Evolutionary conservation across 2,888 invertebrate species (phyloP), one percentile per base, ranked within the genome.

Genomic region (Epistrophella euchroma): DNA sequence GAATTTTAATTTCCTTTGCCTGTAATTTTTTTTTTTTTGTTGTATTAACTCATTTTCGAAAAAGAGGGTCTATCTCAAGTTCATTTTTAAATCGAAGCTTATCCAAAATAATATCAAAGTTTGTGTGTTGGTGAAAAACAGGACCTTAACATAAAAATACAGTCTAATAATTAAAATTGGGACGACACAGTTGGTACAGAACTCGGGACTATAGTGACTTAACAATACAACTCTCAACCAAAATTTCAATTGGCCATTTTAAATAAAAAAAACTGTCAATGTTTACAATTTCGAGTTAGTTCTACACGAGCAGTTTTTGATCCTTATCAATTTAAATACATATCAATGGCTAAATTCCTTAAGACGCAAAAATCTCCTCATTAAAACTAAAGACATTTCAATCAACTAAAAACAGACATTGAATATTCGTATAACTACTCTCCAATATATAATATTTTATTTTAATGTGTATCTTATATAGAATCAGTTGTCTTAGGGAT

Each of bases 401-500:
- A 62, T 22, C 25, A 43, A 60, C 4, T 13, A 19, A 58, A 6
- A 17, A 28, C 17, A 37, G 5, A 62, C 43, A 62, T 66, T 66
- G 32, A 47, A 47, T 32, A 66, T 47, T 66, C 35, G 10, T 13
- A 7, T 6, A 25, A 64, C 45, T 6, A 28, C n/a, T n/a, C 15
- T 58, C 9, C 15, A 4, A 40, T 28, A 43, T 28, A 11, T 11
- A 15, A 28, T 43, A 3, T 35, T 35, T 64, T 45, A 19, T 64
- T 45, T 28, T 17, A 4, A 28, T 37, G 37, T 37, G 6, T 60
- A 19, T 43, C n/a, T 62, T 15, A 28, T 32, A 32, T 6, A 2
- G 66, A 79, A 79, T 80, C 76, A 80, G 80, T 76, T 80, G 13
- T 50, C 66, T 68, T 50, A 62, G 72, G 73, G 68, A 85, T 85